Evolutionary conservation across 2,888 invertebrate species (phyloP), one percentile per base, ranked within the genome.

Genomic region (Odontomyia ornata): DNA sequence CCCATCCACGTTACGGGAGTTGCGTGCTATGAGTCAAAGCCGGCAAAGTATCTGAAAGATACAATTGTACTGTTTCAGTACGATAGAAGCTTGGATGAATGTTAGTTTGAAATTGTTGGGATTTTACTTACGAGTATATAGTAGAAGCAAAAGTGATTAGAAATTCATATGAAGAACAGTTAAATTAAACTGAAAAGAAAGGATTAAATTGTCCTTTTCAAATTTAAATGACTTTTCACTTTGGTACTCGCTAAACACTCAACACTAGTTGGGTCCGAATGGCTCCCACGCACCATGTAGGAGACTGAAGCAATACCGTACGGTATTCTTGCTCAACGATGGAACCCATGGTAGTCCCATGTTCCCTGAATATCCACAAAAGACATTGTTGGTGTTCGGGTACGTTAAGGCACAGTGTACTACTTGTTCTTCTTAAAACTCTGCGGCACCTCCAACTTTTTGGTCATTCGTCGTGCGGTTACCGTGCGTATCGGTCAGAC

Each of bases 401-500:
- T 15, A 3, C 2, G 64, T 30, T 11, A 25, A 30, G 46, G 47
- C 23, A 23, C 36, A 36, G 9, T 36, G 36, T 36, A 36, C 36
- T 36, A 36, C 9, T 36, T 18, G 47, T 46, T 47, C 69, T 69
- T 69, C 69, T 69, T 69, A 69, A 46, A 69, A 43, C 46, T 28
- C 64, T 64, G 11, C 23, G 27, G 46, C 69, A 69, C 69, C 25
- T 46, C 18, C 28, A 46, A 69, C 11, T 57, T 57, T 75, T 64
- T 64, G 64, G 64, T 62, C 75, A 75, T 75, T 75, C 64, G 46
- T 75, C 64, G 75, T 75, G 30, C 75, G 75, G 47, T 43, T 64
- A 23, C 46, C 75, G 75, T 75, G 62, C 75, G 75, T 75, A 43
- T 75, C 75, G 75, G 75, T 75, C 69, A 30, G 47, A 30, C 69